Evolutionary conservation across 1,140 invertebrate genomes (phyloP), one percentile per base, ranked within the genome.

Genomic region (Aphaenogaster floridana): DNA sequence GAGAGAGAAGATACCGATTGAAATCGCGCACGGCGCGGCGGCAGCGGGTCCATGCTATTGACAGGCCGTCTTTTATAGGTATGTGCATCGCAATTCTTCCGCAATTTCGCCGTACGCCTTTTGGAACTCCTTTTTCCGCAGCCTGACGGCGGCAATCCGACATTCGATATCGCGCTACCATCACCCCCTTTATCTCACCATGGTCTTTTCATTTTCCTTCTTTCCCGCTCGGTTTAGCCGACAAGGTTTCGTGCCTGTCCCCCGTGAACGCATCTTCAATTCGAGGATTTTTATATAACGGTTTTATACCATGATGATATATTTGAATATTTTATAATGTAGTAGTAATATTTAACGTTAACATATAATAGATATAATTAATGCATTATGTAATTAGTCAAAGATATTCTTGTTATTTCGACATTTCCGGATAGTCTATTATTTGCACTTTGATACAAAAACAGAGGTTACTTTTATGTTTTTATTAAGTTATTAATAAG

Each of bases 31-130:
- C 48, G 21, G 42, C n/a, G 59, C 74, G 63, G 17, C 36, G 52
- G 72, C 36, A 39, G 45, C 42, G 61, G 39, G 76, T 86, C 64
- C 76, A 69, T 86, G 85, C 77, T 86, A 86, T 86, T 81, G 85
- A 86, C 85, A 86, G 85, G 78, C 52, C 85, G 85, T 86, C 85
- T 86, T 86, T 86, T 86, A 86, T 86, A 86, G 85, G 52, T 81
- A 81, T 80, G 85, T 86, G 85, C 85, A 69, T 80, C 76, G 77
- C 79, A 81, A 81, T 86, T 81, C 85, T 85, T 74, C 81, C 81
- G 81, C 81, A 85, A 77, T 85, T 85, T 85, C n/a, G 8, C 36
- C 71, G 21, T 63, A n/a, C 28, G 45, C 57, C 71, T 85, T 69
- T 74, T 52, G 72, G 45, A 78, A 21, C 72, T 85, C 71, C 81